phyloP scores from a whole-genome alignment of 2,888 invertebrate species.

The Incurvaria masculella region DNA sequence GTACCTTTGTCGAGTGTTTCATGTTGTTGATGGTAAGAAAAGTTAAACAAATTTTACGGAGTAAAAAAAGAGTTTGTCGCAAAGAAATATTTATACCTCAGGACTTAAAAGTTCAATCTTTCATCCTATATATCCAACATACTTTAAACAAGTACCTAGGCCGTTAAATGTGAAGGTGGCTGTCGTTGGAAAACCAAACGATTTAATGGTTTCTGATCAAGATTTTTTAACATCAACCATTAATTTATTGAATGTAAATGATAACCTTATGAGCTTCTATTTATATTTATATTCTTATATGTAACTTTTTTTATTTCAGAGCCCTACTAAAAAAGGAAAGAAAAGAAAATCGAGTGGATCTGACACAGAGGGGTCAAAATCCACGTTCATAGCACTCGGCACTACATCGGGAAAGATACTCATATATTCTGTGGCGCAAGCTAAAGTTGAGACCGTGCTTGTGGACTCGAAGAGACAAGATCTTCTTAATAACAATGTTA shows the following conservation, averaged over 20 bases:
- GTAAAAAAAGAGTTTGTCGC: too few relatives aligned
- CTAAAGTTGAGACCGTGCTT: conserved; percentile 59
- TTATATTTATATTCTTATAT: not conserved
- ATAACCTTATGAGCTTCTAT: not conserved
- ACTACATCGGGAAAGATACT: conserved; percentile 69
- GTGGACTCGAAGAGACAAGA: conserved; percentile 43
- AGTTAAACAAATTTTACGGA: too few relatives aligned
- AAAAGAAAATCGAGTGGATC: conserved; percentile 28
- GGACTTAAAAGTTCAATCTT: too few relatives aligned
- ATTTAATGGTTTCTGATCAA: not conserved
- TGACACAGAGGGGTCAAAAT: conserved; percentile 15
- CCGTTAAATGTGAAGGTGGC: too few relatives aligned
- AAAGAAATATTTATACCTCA: too few relatives aligned
- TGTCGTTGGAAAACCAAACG: conserved; percentile 21
- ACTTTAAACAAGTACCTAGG: too few relatives aligned
- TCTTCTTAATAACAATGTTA: conserved; percentile 30
- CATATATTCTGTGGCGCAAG: conserved; percentile 66
- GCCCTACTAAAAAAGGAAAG: conserved; percentile 20
- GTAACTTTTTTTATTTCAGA: conserved; percentile 21
- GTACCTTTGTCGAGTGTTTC: too few relatives aligned
- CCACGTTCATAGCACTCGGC: conserved; percentile 66
- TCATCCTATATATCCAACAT: too few relatives aligned
- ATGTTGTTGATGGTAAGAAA: too few relatives aligned
- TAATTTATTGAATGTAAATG: not conserved
- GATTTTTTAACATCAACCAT: not conserved